Base-by-base conservation (phyloP, 2,797 vertebrate species). In the Microcaecilia unicolor region DNA sequence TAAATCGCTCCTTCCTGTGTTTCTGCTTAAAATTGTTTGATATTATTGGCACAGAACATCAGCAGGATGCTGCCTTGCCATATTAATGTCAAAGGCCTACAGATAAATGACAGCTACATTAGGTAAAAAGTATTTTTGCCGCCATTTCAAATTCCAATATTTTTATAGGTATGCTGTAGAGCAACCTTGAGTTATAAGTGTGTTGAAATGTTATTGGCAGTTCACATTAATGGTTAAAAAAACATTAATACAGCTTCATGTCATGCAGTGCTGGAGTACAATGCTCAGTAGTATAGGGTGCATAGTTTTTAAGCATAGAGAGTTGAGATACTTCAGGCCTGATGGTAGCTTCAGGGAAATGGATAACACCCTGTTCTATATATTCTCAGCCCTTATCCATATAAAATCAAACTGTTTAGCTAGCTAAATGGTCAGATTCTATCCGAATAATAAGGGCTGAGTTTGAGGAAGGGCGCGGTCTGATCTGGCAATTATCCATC, bases 81-180 rank as follows among this genome's bases (percentile, higher is more conserved):
- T 69, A 61, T 70, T 65, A 52, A 57, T 69, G 78, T 80, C 78
- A 71, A 62, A 79, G 64, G 32, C 51, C 46, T 51, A 49, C 59
- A 52, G 66, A 72, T 64, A 65, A 80, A 67, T 76, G 72, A 72
- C 65, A 72, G 57, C 44, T 53, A 22, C 67, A 35, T 74, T 71
- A 76, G 61, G 54, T 65, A 55, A 37, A 26, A 48, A 48, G 46
- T 40, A 53, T 37, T 56, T 57, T 31, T 31, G 24, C 33, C 49
- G 53, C 53, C 38, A 28, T 64, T 78, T 48, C 75, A 74, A 64
- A 64, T 37, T 21, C 30, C 31, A 34, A 54, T 22, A 38, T 71
- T 72, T 81, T 83, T 79, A 64, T 81, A 72, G 69, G 50, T 74
- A 43, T 45, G 37, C 58, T 31, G 29, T 25, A 40, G 55, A 44